phyloP scores from a whole-genome alignment of 2,113 vertebrate genomes.

The Oceanodroma tethys region DNA sequence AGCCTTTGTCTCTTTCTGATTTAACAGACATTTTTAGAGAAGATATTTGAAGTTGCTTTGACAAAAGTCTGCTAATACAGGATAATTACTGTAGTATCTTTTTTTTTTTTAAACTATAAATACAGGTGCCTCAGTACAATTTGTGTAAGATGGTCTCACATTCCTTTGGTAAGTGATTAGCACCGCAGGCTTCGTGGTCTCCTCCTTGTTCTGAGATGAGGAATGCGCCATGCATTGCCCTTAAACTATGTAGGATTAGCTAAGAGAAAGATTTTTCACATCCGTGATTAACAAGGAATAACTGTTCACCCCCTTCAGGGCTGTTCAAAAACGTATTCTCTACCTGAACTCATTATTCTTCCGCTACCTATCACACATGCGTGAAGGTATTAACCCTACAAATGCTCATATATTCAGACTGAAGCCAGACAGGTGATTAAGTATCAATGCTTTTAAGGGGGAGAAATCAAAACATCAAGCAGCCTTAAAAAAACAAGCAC shows the following conservation, averaged over 20 bases:
- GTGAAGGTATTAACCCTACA: not conserved
- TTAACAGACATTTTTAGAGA: not conserved
- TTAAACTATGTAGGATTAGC: constrained; percentile 8
- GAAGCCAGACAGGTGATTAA: not conserved
- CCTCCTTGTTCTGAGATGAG: not conserved
- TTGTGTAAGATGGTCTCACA: not conserved
- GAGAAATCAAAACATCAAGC: not conserved
- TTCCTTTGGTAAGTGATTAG: constrained; percentile 42
- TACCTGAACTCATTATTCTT: constrained; percentile 15
- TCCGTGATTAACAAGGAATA: constrained; percentile 21
- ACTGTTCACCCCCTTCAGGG: constrained; percentile 15
- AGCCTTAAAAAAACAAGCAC: not conserved
- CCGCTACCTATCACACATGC: not conserved
- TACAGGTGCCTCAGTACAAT: not conserved
- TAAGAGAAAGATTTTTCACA: constrained; percentile 7
- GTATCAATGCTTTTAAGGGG: not conserved
- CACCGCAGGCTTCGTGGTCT: not conserved
- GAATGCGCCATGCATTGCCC: not conserved
- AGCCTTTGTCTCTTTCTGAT: not conserved
- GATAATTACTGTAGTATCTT: not conserved
- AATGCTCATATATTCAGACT: not conserved
- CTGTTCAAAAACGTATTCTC: constrained; percentile 16
- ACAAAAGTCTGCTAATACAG: not conserved
- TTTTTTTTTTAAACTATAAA: not conserved
- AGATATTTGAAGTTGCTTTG: not conserved